Evolutionary conservation across 2,797 vertebrate genomes (phyloP).

Genomic region (Ctenopoma kingsleyae): DNA sequence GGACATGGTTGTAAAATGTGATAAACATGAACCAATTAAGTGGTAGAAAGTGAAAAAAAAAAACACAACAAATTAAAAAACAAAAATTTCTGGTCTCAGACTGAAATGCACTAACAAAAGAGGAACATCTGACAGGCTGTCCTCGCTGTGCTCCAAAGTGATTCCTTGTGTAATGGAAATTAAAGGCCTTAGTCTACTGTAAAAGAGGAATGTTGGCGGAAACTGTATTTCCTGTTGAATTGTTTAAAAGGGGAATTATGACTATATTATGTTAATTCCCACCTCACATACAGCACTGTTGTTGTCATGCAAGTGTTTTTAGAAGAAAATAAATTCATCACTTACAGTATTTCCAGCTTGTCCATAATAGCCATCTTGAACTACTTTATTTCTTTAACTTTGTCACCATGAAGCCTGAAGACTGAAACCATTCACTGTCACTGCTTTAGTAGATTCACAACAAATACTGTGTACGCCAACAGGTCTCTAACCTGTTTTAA

Average conservation of each 20-base stretch:
- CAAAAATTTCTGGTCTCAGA: too few species aligned
- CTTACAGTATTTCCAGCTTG: not conserved
- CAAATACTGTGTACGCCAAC: constrained; percentile 4
- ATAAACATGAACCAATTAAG: constrained; percentile 7
- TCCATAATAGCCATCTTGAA: not conserved
- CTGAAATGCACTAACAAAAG: too few species aligned
- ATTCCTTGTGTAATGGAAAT: too few species aligned
- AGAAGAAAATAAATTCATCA: constrained; percentile 22
- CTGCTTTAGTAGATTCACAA: constrained; percentile 2
- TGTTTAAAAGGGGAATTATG: too few species aligned
- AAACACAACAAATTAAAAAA: too few species aligned
- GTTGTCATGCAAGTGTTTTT: constrained; percentile 32
- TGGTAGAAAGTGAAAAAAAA: not conserved
- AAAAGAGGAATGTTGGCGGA: too few species aligned
- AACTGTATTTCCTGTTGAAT: too few species aligned
- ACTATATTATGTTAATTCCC: too few species aligned
- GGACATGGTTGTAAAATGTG: not conserved
- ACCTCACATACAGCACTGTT: constrained; percentile 2
- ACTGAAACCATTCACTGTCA: not conserved
- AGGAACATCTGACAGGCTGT: too few species aligned
- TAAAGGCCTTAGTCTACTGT: too few species aligned
- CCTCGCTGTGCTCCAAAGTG: too few species aligned
- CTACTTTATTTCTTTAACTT: not conserved
- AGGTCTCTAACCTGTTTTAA: constrained; percentile 23
- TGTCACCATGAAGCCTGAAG: not conserved